These are phyloP conservation scores for Mormyrus hasselquistii DNA, from an alignment of 2,797 vertebrate species.

Conservation along the genomic window DNA sequence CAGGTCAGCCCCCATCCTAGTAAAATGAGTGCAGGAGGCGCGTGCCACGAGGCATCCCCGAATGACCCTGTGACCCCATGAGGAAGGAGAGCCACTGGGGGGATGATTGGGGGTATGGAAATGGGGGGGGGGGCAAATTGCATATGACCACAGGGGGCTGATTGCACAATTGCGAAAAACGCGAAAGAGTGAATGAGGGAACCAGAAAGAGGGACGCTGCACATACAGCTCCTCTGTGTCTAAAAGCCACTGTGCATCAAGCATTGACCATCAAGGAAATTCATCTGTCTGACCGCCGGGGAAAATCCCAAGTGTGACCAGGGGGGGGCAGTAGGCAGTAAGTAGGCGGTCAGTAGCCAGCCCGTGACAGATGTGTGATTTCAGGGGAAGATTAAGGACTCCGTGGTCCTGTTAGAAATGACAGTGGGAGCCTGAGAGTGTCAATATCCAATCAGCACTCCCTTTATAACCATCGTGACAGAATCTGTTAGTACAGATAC, in stretches of 20 bases:
- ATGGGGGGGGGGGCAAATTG: not conserved
- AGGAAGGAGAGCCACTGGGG: not conserved
- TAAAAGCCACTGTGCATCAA: slow-evolving; percentile 39
- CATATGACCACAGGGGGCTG: not conserved
- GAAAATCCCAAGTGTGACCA: slow-evolving; percentile 25
- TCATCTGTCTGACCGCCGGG: slow-evolving; percentile 39
- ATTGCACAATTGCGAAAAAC: not conserved
- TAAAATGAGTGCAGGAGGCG: not conserved
- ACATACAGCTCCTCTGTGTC: slow-evolving; percentile 20
- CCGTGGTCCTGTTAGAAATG: not conserved
- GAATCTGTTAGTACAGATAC: not conserved
- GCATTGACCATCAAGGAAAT: slow-evolving; percentile 49
- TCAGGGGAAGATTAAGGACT: not conserved
- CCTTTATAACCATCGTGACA: not conserved
- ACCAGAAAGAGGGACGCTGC: not conserved
- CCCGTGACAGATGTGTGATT: not conserved
- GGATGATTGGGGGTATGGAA: not conserved
- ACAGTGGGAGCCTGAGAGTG: not conserved
- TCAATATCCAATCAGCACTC: not conserved
- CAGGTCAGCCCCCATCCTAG: not conserved
- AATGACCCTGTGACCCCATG: not conserved
- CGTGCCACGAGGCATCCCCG: not conserved
- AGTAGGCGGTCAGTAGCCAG: not conserved
- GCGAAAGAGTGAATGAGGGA: not conserved
- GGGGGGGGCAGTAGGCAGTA: not conserved